Percentiles rank a stretch among this genome's conserved stretches.
phyloP scores from a whole-genome alignment of 2,797 vertebrate species.

The Dryobates pubescens region DNA sequence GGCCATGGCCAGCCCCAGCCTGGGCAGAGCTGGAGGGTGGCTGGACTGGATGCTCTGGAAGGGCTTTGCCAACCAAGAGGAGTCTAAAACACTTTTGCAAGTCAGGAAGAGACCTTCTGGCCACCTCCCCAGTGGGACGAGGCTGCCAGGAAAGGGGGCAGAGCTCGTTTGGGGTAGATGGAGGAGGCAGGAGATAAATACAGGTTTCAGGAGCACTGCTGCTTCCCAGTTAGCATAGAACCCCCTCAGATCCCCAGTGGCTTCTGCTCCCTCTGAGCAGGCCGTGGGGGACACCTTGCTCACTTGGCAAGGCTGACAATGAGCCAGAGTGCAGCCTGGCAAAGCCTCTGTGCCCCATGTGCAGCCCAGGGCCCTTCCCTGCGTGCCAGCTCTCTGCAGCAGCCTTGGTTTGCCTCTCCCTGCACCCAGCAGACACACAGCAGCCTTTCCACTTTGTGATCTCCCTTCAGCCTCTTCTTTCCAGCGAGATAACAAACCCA shows the following conservation, averaged over 20 bases:
- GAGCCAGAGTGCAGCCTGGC: not conserved
- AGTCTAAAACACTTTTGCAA: not conserved
- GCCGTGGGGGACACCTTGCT: not conserved
- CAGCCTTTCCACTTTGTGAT: not conserved
- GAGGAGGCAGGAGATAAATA: not conserved
- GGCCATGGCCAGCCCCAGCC: too few species aligned
- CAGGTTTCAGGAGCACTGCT: not conserved
- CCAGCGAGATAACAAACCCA: not conserved
- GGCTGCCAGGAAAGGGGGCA: not conserved
- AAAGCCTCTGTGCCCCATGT: not conserved
- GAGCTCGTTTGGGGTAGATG: not conserved
- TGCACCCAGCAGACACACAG: not conserved
- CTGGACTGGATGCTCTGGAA: too few species aligned
- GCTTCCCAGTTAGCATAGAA: not conserved
- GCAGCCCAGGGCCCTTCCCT: not conserved
- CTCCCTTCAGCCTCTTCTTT: not conserved
- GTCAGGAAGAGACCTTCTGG: not conserved
- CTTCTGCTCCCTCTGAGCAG: not conserved
- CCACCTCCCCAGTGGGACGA: not conserved
- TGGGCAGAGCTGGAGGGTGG: too few species aligned
- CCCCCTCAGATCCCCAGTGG: not conserved
- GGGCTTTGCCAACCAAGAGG: too few species aligned
- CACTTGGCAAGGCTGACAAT: not conserved
- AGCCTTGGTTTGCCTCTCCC: not conserved
- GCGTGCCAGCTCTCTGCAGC: fast-evolving